Conservation (phyloP, 23 tunicate genomes). For the Ascidia mentula region DNA sequence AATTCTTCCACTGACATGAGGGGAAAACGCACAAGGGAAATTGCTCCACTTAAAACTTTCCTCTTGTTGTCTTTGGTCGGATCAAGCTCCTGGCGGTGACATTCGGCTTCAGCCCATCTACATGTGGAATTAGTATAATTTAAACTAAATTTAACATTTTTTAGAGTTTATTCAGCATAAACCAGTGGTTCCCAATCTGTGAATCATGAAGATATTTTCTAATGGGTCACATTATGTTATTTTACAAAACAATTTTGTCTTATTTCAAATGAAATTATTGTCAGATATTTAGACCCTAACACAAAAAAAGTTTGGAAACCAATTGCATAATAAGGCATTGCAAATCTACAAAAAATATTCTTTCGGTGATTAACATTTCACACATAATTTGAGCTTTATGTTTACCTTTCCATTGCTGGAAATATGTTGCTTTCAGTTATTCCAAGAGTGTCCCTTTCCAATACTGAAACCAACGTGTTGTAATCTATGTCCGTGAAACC, state of each 20-base stretch:
- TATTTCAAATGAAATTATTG: too few relatives aligned
- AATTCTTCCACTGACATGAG: constrained; percentile 95
- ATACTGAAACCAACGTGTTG: constrained; percentile 67
- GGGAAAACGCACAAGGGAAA: constrained; percentile 76
- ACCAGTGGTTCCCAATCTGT: too few relatives aligned
- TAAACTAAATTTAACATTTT: neutral
- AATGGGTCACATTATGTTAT: too few relatives aligned
- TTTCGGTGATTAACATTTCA: too few relatives aligned
- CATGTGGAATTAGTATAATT: neutral
- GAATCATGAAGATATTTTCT: too few relatives aligned
- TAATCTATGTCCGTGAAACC: constrained; percentile 92
- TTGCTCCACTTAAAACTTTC: constrained; percentile 74
- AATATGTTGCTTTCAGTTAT: constrained; percentile 64
- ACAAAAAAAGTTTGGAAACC: too few relatives aligned
- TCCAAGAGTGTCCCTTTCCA: constrained; percentile 92
- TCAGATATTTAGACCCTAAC: too few relatives aligned
- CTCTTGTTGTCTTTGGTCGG: constrained; percentile 63
- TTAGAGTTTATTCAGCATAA: too few relatives aligned
- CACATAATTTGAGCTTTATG: too few relatives aligned
- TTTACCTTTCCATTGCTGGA: constrained; percentile 70
- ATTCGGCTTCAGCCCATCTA: constrained; percentile 96
- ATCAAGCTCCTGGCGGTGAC: constrained; percentile 71
- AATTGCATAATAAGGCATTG: too few relatives aligned
- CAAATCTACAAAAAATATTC: too few relatives aligned
- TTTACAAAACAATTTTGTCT: too few relatives aligned